phyloP scores from a whole-genome alignment of 2,888 invertebrate genomes.

The Hermaeophaga mercurialis region DNA sequence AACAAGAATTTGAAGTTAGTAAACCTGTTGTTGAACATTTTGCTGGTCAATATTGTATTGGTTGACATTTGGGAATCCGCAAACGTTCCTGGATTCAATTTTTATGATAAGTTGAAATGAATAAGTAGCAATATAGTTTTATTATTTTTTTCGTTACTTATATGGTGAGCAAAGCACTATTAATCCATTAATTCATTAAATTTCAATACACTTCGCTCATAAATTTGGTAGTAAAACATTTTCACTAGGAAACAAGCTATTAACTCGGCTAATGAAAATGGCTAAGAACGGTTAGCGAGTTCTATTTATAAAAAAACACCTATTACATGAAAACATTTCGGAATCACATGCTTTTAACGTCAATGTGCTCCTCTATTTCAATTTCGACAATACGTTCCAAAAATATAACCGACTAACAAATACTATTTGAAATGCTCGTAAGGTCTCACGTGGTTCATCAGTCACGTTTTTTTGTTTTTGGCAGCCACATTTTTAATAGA shows the following conservation, averaged over 20 bases:
- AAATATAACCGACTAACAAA: conserved; percentile 19
- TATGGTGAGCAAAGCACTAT: too few species aligned
- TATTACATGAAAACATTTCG: conserved; percentile 18
- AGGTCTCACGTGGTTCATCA: conserved; percentile 10
- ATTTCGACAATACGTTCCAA: conserved; percentile 20
- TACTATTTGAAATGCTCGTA: background rate
- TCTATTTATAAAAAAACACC: conserved; percentile 20
- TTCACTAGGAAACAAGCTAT: conserved; percentile 3
- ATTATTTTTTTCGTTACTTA: too few species aligned
- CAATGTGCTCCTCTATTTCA: conserved; percentile 29
- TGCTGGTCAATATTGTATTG: too few species aligned
- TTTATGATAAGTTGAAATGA: too few species aligned
- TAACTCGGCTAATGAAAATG: background rate
- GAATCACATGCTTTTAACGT: conserved; percentile 31
- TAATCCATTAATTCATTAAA: too few species aligned
- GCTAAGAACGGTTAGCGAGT: background rate
- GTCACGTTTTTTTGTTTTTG: conserved; percentile 16
- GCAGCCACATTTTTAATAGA: background rate
- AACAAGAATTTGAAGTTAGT: too few species aligned
- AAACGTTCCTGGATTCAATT: too few species aligned
- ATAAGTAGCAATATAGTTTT: too few species aligned
- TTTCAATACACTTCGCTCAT: background rate
- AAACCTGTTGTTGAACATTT: too few species aligned
- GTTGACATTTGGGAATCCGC: too few species aligned
- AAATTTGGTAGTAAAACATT: background rate